A percentile compares a stretch with the other conserved stretches of the same genome.
Evolutionary conservation across 2,888 invertebrate genomes (phyloP).

Genomic region (Drosophila peninsularis): DNA sequence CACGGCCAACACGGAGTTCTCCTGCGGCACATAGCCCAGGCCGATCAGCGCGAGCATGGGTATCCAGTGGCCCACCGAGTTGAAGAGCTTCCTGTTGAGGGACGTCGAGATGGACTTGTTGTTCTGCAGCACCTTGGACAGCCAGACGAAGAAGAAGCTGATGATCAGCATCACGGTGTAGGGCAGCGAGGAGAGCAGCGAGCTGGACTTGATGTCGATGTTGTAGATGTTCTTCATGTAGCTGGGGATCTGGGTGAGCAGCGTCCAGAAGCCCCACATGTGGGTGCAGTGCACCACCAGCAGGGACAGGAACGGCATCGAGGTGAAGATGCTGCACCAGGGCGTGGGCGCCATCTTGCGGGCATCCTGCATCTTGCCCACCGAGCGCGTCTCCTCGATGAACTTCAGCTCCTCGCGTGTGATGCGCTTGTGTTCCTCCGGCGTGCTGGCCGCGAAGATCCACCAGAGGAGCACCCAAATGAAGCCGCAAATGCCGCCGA

Average conservation of each 20-base stretch:
- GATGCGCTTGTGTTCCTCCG: slow-evolving; percentile 87
- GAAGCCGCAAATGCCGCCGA: slow-evolving; percentile 88
- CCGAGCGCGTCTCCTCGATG: slow-evolving; percentile 87
- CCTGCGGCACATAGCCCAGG: slow-evolving; percentile 86
- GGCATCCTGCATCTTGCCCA: slow-evolving; percentile 69
- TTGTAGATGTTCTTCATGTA: slow-evolving; percentile 91
- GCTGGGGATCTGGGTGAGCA: slow-evolving; percentile 92
- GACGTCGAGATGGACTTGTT: slow-evolving; percentile 79
- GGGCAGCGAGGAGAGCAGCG: slow-evolving; percentile 89
- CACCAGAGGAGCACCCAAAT: slow-evolving; percentile 88
- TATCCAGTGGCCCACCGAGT: slow-evolving; percentile 88
- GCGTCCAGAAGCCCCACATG: slow-evolving; percentile 92
- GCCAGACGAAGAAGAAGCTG: slow-evolving; percentile 89
- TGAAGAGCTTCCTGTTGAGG: slow-evolving; percentile 86
- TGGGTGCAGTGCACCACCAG: slow-evolving; percentile 90
- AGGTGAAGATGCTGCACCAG: slow-evolving; percentile 90
- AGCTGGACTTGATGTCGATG: slow-evolving; percentile 90
- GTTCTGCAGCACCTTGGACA: slow-evolving; percentile 86
- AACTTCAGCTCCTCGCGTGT: slow-evolving; percentile 88
- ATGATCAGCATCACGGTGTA: slow-evolving; percentile 90
- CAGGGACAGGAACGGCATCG: slow-evolving; percentile 91
- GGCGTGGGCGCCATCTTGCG: slow-evolving; percentile 86
- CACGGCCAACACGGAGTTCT: slow-evolving; percentile 86
- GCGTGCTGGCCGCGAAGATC: slow-evolving; percentile 88
- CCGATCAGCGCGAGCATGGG: slow-evolving; percentile 89